A percentile compares a stretch with the other conserved stretches of the same genome.
These are phyloP conservation scores for Pampusana beccarii DNA, from an alignment of 2,113 vertebrate genomes.

Conservation along the genomic window DNA sequence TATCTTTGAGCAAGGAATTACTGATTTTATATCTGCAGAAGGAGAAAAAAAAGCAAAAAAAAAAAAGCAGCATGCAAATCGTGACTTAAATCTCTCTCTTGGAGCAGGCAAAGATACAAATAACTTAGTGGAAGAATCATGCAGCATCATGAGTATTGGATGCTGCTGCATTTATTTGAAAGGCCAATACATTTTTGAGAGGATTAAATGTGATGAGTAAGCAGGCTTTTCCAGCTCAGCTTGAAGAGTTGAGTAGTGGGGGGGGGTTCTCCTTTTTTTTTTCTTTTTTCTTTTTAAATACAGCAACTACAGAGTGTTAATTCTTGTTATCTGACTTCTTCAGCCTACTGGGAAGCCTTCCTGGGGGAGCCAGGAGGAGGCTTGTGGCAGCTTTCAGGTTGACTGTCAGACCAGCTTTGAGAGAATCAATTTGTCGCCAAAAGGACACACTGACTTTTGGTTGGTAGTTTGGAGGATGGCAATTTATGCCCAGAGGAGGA, in stretches of 20 bases:
- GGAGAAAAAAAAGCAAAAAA: neutral
- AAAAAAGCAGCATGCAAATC: neutral
- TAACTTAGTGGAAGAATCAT: neutral
- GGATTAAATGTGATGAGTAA: neutral
- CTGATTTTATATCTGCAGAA: neutral
- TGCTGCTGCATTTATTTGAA: neutral
- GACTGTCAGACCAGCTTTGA: neutral
- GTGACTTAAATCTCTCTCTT: neutral
- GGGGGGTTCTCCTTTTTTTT: no score
- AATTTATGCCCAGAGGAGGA: neutral
- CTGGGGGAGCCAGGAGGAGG: neutral
- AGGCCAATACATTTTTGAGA: neutral
- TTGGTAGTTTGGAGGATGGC: neutral
- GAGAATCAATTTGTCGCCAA: neutral
- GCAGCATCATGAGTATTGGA: neutral
- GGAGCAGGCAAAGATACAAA: neutral
- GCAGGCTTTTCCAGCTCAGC: neutral
- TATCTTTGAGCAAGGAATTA: neutral
- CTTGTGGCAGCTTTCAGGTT: neutral
- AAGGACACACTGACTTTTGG: neutral
- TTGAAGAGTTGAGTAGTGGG: neutral
- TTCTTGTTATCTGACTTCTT: neutral
- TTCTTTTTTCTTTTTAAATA: neutral
- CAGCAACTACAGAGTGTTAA: neutral
- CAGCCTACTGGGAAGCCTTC: neutral